phyloP scores from a whole-genome alignment of 2,797 vertebrate genomes.

The Steatocranus sp. region DNA sequence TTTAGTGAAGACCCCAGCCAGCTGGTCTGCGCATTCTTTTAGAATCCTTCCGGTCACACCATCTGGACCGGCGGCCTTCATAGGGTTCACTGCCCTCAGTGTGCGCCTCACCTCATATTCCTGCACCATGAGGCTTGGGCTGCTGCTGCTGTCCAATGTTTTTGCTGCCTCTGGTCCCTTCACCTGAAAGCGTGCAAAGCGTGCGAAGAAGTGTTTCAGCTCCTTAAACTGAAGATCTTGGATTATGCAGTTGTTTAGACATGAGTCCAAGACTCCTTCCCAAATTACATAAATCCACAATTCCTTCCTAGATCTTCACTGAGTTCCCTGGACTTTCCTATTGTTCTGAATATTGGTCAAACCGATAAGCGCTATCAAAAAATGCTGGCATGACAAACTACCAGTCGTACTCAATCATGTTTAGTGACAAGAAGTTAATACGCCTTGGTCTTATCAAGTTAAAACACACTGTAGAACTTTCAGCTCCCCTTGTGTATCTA shows the following conservation, averaged over 20 bases:
- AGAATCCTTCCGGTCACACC: background rate
- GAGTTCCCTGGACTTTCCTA: background rate
- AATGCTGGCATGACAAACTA: background rate
- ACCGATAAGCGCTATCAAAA: accelerated
- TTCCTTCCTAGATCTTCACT: background rate
- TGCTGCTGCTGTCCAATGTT: background rate
- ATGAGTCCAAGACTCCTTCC: background rate
- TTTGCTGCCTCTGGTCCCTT: background rate
- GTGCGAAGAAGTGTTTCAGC: background rate
- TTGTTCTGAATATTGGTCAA: background rate
- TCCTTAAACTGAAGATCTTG: background rate
- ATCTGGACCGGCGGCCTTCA: background rate
- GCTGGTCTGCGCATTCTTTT: background rate
- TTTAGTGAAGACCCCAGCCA: background rate
- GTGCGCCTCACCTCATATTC: background rate
- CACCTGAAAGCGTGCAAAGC: background rate
- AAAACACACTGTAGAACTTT: background rate
- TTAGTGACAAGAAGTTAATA: background rate
- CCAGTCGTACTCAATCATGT: background rate
- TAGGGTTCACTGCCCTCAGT: background rate
- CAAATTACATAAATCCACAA: background rate
- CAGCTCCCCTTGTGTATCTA: background rate
- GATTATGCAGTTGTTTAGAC: background rate
- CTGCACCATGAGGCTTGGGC: background rate
- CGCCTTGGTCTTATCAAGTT: background rate